These are phyloP conservation scores for Microtus ochrogaster DNA, from an alignment of 2,113 vertebrate genomes.

Conservation along the genomic window DNA sequence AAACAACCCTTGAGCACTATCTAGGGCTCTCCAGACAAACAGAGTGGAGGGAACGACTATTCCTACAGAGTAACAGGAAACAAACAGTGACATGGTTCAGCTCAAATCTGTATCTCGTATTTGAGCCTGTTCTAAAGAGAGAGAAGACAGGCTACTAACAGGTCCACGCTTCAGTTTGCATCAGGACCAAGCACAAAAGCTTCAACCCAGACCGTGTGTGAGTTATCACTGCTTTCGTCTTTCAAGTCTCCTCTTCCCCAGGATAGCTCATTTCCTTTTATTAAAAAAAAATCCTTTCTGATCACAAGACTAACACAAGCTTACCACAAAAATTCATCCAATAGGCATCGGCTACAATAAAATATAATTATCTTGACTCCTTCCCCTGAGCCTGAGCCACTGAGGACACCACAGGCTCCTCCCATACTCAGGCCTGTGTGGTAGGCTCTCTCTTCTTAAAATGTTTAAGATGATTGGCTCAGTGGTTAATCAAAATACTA, in stretches of 20 bases:
- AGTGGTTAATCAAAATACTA: neutral
- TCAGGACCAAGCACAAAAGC: neutral
- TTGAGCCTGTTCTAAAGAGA: neutral
- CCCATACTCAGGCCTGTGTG: neutral
- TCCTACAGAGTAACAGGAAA: neutral
- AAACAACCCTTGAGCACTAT: neutral
- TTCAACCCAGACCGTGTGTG: neutral
- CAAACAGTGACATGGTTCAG: no score
- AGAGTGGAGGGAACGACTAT: neutral
- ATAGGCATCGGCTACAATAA: neutral
- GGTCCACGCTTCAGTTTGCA: neutral
- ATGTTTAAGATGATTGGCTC: neutral
- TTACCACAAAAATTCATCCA: neutral
- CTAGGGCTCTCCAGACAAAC: neutral
- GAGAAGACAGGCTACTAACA: neutral
- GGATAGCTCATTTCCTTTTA: neutral
- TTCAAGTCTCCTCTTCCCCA: neutral
- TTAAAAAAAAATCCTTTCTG: neutral
- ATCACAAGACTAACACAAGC: neutral
- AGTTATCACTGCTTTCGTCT: neutral
- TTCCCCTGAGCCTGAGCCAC: neutral
- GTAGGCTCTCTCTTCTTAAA: neutral
- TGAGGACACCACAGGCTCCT: neutral
- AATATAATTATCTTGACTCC: neutral
- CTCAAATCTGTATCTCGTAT: neutral